Conservation (phyloP, 2,888 invertebrate species). For the Ptilodon capucinus region DNA sequence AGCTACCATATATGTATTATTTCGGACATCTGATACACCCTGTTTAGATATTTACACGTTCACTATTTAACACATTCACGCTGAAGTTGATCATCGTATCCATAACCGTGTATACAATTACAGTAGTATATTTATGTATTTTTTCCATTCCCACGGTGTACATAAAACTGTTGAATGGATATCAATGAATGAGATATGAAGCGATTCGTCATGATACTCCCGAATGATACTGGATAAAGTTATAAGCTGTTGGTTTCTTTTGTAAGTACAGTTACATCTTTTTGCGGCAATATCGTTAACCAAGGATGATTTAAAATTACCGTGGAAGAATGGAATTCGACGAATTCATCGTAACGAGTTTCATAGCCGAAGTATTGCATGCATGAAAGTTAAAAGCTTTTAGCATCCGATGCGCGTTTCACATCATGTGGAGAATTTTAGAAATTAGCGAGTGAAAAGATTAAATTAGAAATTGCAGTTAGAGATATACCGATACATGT, state of each 20-base stretch:
- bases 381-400: conserved; percentile 1
- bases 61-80: conserved; percentile 23
- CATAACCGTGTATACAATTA: conserved; percentile 9
- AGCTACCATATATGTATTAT: too few species aligned
- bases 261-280: conserved; percentile 14
- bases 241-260: conserved; percentile 8
- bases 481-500: not conserved
- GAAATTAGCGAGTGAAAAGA: not conserved
- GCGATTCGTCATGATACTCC: conserved; percentile 27
- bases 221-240: conserved; percentile 7
- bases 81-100: conserved; percentile 20
- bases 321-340: not conserved
- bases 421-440: not conserved
- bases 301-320: conserved; percentile 4
- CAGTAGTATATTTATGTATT: conserved; percentile 5
- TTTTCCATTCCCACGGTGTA: conserved; percentile 24
- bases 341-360: not conserved
- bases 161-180: conserved; percentile 23
- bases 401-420: not conserved
- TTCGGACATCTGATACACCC: conserved; percentile 5
- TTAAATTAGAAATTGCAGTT: not conserved
- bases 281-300: conserved; percentile 14
- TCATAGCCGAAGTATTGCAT: not conserved
- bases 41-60: conserved; percentile 21
- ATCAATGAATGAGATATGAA: conserved; percentile 29